These are phyloP conservation scores for Heliconius sara DNA, from an alignment of 2,888 invertebrate species.

Conservation along the genomic window DNA sequence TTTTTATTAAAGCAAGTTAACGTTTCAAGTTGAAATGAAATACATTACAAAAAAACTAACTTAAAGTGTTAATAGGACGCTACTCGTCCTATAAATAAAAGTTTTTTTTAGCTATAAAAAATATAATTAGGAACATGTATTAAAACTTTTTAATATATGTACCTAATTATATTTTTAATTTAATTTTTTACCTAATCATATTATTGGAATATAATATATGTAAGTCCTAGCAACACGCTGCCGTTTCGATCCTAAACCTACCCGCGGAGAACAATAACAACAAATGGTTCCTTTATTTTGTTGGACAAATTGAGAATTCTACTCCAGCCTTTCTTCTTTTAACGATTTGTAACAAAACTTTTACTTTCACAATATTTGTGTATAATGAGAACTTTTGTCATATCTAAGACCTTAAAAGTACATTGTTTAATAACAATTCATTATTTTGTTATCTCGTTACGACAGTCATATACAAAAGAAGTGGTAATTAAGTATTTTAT, in stretches of 20 bases:
- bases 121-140: too few species aligned
- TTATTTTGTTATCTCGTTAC: conserved; percentile 33
- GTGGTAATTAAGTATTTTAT: conserved; percentile 26
- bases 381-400: conserved; percentile 48
- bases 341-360: conserved; percentile 52
- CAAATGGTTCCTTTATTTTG: conserved; percentile 27
- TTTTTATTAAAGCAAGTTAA: not conserved
- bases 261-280: conserved; percentile 10
- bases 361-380: conserved; percentile 68
- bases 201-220: not conserved
- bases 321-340: conserved; percentile 19
- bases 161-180: not conserved
- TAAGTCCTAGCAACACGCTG: not conserved
- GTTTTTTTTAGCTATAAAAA: too few species aligned
- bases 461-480: not conserved
- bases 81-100: not conserved
- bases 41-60: not conserved
- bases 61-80: not conserved
- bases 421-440: conserved; percentile 36
- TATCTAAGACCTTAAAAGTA: not conserved
- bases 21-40: not conserved
- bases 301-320: conserved; percentile 40
- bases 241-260: not conserved
- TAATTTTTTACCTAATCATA: too few species aligned
- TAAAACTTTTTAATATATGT: not conserved